A percentile compares a stretch with the other conserved stretches of the same genome.
phyloP scores from a whole-genome alignment of 2,113 vertebrate species.

The Macquaria ambigua region DNA sequence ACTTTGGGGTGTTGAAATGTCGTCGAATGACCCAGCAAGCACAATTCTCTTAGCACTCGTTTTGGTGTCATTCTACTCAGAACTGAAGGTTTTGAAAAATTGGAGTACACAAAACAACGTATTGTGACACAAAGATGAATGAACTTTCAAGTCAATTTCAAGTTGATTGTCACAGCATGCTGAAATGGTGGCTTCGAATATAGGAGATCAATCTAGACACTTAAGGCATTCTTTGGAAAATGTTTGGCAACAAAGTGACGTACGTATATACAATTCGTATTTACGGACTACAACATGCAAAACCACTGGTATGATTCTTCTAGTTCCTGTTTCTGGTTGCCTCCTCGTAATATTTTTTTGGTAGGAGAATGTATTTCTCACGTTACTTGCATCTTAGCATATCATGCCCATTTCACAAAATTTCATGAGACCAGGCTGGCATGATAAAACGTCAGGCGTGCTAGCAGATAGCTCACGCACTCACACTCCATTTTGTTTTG shows the following conservation, averaged over 20 bases:
- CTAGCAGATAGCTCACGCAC: conserved; percentile 43
- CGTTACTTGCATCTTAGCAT: not conserved
- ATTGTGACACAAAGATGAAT: conserved; percentile 14
- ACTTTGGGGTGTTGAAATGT: not conserved
- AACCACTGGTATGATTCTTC: conserved; percentile 6
- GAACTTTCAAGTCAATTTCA: not conserved
- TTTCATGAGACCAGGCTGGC: conserved; percentile 55
- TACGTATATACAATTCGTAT: not conserved
- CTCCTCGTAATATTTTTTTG: not conserved
- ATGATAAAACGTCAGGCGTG: conserved; percentile 35
- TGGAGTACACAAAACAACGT: not conserved
- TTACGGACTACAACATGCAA: conserved; percentile 4
- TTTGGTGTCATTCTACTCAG: not conserved
- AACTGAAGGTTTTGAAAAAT: conserved; percentile 11
- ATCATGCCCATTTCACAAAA: conserved; percentile 60
- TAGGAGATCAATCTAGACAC: conserved; percentile 9
- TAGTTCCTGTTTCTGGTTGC: conserved; percentile 1
- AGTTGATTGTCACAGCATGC: not conserved
- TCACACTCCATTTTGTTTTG: conserved; percentile 54
- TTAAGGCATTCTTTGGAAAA: not conserved
- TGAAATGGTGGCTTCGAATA: conserved; percentile 1
- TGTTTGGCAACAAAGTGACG: not conserved
- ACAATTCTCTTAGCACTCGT: not conserved
- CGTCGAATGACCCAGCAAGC: not conserved
- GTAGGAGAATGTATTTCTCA: conserved; percentile 5